phyloP scores from a whole-genome alignment of 2,113 vertebrate species.

The Australoheros scitulus region DNA sequence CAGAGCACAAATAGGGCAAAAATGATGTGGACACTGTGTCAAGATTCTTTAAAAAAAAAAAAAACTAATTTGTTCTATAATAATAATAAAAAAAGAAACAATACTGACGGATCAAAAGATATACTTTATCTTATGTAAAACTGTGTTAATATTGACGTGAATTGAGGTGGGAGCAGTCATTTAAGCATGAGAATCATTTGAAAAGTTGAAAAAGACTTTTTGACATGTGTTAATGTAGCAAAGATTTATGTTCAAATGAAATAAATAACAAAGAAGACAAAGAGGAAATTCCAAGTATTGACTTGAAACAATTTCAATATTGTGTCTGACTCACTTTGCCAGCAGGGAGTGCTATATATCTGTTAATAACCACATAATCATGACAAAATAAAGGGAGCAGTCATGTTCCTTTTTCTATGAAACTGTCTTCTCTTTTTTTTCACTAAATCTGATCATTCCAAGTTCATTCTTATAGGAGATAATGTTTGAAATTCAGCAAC shows the following conservation, averaged over 20 bases:
- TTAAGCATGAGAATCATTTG: not conserved
- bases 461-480: no score
- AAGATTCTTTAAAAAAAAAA: not conserved
- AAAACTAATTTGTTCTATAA: fast-evolving
- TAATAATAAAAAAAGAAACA: not conserved
- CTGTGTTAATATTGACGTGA: not conserved
- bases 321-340: not conserved
- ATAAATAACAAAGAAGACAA: not conserved
- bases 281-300: no score
- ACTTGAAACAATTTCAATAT: not conserved
- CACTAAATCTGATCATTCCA: no score
- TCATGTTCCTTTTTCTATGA: no score
- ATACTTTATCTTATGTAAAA: not conserved
- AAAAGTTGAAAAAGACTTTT: not conserved
- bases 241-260: not conserved
- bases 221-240: not conserved
- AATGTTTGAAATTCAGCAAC: no score
- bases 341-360: conserved; percentile 6
- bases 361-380: not conserved
- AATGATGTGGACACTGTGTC: not conserved
- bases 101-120: not conserved
- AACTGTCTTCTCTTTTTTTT: no score
- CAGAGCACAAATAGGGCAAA: not conserved
- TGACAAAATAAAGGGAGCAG: no score
- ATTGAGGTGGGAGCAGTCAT: not conserved